These are phyloP conservation scores for Rhopalosiphum maidis DNA, from an alignment of 1,140 invertebrate genomes.

Conservation along the genomic window DNA sequence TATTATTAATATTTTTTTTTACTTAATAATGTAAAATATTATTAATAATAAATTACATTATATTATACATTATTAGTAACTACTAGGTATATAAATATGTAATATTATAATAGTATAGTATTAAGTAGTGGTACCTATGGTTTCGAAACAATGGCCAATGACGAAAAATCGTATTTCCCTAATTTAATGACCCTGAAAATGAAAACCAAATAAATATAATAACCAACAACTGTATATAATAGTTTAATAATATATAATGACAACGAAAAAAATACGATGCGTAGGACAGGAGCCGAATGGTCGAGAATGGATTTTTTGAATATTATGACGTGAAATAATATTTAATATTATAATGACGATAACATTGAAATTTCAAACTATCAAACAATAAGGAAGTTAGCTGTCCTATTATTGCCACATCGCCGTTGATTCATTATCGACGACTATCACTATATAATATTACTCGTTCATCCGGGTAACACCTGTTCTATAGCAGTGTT, in stretches of 20 bases:
- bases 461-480: neutral
- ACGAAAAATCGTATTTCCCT: neutral
- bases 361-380: neutral
- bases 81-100: neutral
- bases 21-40: too few relatives aligned
- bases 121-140: neutral
- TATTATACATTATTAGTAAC: too few relatives aligned
- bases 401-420: neutral
- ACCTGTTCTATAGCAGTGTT: neutral
- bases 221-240: neutral
- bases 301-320: neutral
- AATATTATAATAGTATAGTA: neutral
- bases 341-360: neutral
- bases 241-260: neutral
- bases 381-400: neutral
- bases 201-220: neutral
- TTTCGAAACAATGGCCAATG: conserved; percentile 1
- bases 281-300: neutral
- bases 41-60: too few relatives aligned
- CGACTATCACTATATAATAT: neutral
- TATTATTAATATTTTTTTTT: too few relatives aligned
- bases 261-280: neutral
- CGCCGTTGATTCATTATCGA: neutral
- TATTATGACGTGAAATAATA: neutral
- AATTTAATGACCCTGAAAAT: conserved; percentile 29